phyloP scores from a whole-genome alignment of 2,113 vertebrate species.

The Piprites chloris region DNA sequence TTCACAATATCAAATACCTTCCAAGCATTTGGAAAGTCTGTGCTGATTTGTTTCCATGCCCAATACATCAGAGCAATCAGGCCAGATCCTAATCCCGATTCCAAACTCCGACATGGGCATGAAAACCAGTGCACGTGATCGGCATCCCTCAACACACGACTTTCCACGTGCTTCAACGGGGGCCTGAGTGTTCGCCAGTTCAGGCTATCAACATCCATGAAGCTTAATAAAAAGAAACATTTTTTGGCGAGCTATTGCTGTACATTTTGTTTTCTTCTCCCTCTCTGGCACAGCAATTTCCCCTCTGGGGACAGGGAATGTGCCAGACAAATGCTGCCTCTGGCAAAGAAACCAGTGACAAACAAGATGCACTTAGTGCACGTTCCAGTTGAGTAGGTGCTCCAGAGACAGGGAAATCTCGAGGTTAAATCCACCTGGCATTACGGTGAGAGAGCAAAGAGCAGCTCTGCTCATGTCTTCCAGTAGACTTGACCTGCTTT shows the following conservation, averaged over 20 bases:
- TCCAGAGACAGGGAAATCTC: background rate
- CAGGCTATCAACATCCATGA: conserved; percentile 40
- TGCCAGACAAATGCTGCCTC: conserved; percentile 66
- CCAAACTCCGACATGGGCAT: background rate
- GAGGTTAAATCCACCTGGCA: background rate
- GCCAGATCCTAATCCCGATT: background rate
- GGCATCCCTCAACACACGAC: background rate
- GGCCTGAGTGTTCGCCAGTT: background rate
- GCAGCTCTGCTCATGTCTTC: background rate
- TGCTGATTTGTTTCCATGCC: background rate
- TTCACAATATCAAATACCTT: background rate
- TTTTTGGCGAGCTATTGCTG: conserved; percentile 37
- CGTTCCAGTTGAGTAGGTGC: conserved; percentile 52
- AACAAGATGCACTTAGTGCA: conserved; percentile 38
- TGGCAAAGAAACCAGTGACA: conserved; percentile 52
- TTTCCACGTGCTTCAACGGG: background rate
- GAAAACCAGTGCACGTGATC: background rate
- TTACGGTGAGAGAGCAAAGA: background rate
- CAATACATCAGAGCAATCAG: background rate
- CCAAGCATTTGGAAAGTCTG: background rate
- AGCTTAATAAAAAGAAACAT: conserved; percentile 57
- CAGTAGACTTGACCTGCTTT: conserved; percentile 1
- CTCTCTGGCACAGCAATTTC: conserved; percentile 52
- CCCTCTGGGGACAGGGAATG: conserved; percentile 53
- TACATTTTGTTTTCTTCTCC: conserved; percentile 59